These are phyloP conservation scores for Lacerta agilis DNA, from an alignment of 2,797 vertebrate genomes.

Conservation along the genomic window DNA sequence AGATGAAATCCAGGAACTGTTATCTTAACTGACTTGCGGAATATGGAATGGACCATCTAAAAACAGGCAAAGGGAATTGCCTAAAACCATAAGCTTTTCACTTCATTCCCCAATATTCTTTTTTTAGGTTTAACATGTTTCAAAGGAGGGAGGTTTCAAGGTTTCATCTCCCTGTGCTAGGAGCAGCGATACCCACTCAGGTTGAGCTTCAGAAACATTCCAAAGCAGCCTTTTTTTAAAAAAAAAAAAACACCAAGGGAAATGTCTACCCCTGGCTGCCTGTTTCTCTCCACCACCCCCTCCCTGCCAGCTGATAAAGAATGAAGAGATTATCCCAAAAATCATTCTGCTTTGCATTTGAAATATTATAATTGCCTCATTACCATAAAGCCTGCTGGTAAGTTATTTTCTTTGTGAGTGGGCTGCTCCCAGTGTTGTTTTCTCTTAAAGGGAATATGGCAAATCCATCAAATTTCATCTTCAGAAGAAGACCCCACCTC, in stretches of 20 bases:
- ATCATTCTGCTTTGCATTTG: slow-evolving; percentile 62
- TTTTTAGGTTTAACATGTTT: slow-evolving; percentile 36
- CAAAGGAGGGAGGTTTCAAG: slow-evolving; percentile 8
- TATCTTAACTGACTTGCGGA: neutral
- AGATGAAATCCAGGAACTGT: no score
- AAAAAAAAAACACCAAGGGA: slow-evolving; percentile 50
- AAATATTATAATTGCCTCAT: slow-evolving; percentile 68
- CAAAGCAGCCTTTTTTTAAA: slow-evolving; percentile 20
- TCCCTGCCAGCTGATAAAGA: slow-evolving; percentile 37
- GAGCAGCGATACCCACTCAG: neutral
- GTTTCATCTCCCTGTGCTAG: slow-evolving; percentile 37
- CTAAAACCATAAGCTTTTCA: neutral
- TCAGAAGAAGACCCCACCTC: neutral
- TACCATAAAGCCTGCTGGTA: slow-evolving; percentile 57
- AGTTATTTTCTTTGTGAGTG: slow-evolving; percentile 50
- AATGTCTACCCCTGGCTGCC: slow-evolving; percentile 36
- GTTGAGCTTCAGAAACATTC: slow-evolving; percentile 47
- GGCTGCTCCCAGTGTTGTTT: slow-evolving; percentile 15
- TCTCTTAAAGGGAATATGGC: neutral
- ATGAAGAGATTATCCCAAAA: slow-evolving; percentile 49
- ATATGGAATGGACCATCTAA: slow-evolving; percentile 10
- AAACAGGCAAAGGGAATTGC: neutral
- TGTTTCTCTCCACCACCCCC: neutral
- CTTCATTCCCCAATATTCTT: slow-evolving; percentile 26
- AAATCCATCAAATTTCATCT: slow-evolving; percentile 30